phyloP scores from a whole-genome alignment of 2,888 invertebrate genomes.

The Alloplasta piceator region DNA sequence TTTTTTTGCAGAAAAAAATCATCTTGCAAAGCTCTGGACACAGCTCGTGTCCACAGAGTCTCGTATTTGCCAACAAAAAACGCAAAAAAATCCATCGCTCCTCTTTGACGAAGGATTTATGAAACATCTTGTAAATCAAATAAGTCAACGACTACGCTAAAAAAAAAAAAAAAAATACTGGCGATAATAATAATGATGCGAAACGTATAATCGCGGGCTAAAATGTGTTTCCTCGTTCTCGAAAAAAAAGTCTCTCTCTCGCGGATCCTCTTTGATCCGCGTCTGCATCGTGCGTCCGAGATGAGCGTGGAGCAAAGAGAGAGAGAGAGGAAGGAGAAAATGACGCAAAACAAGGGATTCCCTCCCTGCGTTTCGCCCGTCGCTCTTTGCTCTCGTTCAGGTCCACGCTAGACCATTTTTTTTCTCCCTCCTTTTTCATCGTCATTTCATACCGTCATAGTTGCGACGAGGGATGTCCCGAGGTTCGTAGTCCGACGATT shows the following conservation, averaged over 20 bases:
- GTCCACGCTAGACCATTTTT: slow-evolving; percentile 38
- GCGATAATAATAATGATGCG: too few species aligned
- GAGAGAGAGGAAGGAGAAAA: slow-evolving; percentile 31
- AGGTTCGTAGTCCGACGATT: slow-evolving; percentile 18
- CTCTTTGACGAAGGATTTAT: slow-evolving; percentile 47
- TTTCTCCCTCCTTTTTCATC: slow-evolving; percentile 41
- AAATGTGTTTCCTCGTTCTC: slow-evolving; percentile 46
- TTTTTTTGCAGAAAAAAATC: slow-evolving; percentile 14
- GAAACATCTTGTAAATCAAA: slow-evolving; percentile 54
- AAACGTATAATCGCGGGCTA: slow-evolving; percentile 26
- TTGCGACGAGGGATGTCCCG: too few species aligned
- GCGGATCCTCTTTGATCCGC: slow-evolving; percentile 57
- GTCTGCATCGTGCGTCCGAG: slow-evolving; percentile 45
- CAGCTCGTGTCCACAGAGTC: neutral
- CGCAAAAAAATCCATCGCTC: neutral
- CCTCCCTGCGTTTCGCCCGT: neutral
- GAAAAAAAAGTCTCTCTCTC: slow-evolving; percentile 9
- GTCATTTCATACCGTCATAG: slow-evolving; percentile 4
- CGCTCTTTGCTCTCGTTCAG: too few species aligned
- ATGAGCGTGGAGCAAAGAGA: slow-evolving; percentile 23
- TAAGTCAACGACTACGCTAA: slow-evolving; percentile 1
- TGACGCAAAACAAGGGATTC: slow-evolving; percentile 42
- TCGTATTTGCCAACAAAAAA: slow-evolving; percentile 16
- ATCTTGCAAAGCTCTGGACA: neutral
- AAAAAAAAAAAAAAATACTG: neutral